Evolutionary conservation across 2,113 vertebrate genomes (phyloP), one percentile per base, ranked within the genome.

Genomic region (Myrmecophaga tridactyla): DNA sequence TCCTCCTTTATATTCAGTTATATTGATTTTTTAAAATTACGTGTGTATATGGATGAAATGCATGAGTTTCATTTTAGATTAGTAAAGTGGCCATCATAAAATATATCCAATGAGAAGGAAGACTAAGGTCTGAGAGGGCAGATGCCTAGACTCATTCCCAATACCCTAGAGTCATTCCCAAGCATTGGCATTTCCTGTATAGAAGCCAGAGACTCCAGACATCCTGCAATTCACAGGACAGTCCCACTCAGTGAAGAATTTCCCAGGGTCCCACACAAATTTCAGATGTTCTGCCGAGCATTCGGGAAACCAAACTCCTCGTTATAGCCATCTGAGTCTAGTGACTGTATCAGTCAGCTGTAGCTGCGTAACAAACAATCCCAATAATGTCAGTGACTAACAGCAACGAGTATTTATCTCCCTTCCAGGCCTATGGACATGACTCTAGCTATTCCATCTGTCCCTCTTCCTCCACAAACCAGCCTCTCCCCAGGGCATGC

Each of bases 1-100:
- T 62, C 60, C 36, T 73, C 76, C 48, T 88, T 97, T 89, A 89
- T 46, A 69, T 84, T 94, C 56, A 88, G 34, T 91, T 48, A 81
- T 17, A 69, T 85, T 77, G 78, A 85, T 75, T 92, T 94, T 72
- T 51, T 2, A 0, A 62, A 94, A 90, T 73, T 77, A 77, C 1
- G 0, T 62, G 48, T 21, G 3, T 62, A 58, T 86, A 43, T 89
- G 91, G 83, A 91, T 75, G 65, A 93, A 96, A 89, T 53, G 84
- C 53, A 27, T 76, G 43, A 53, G 73, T 89, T 80, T 95, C 58
- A 41, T 83, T 89, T 89, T 70, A 43, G 63, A 46, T 89, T 34
- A 34, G 36, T 63, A 60, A 77, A 93, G 77, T 67, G 31, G 20
- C 41, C 81, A 14, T 56, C 63, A 76, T 84, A 76, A 87, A 90